Evolutionary conservation across 2,797 vertebrate genomes (phyloP).

Genomic region (Heteromormyrus szaboi): DNA sequence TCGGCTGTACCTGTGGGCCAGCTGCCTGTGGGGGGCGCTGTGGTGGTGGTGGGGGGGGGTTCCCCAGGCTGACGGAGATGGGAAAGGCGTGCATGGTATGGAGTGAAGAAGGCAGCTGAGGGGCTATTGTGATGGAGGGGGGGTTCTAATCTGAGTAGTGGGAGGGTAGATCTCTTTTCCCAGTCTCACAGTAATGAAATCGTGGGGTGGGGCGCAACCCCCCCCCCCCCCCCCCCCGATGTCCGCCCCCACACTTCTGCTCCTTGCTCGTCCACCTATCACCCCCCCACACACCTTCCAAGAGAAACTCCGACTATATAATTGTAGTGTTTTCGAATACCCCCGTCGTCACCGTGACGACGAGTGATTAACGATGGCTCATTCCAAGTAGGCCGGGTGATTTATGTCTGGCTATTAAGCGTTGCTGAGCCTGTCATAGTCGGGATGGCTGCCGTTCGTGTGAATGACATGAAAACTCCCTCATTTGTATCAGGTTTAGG

Average conservation of each 20-base stretch:
- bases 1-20: background rate
- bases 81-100: background rate
- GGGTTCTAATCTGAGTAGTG: background rate
- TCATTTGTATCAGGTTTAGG: background rate
- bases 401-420: constrained; percentile 9
- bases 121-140: background rate
- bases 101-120: background rate
- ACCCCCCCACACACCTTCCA: background rate
- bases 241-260: background rate
- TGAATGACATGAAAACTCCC: background rate
- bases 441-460: background rate
- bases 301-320: background rate
- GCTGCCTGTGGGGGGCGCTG: background rate
- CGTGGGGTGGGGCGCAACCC: background rate
- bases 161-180: background rate
- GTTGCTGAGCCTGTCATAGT: background rate
- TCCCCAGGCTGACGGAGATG: too few relatives aligned
- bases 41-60: background rate
- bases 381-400: background rate
- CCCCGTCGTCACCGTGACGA: background rate
- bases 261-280: background rate
- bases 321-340: background rate
- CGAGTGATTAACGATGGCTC: background rate
- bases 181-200: background rate
- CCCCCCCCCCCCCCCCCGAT: background rate